Evolutionary conservation across 1,140 invertebrate genomes (phyloP).

Genomic region (Hyphantria cunea): DNA sequence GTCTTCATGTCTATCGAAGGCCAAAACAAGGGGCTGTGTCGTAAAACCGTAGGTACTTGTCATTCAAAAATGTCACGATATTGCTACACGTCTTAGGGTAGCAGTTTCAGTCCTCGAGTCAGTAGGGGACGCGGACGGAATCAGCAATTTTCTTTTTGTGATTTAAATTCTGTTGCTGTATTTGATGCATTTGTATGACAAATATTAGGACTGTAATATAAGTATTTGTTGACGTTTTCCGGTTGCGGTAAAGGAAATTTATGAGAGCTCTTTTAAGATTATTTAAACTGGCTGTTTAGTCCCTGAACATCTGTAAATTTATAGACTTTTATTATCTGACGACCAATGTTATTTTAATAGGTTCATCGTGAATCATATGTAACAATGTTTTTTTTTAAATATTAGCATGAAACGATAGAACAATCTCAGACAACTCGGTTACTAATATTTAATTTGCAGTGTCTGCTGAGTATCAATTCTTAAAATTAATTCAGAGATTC

Average conservation of each 20-base stretch:
- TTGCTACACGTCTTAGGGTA: constrained; percentile 32
- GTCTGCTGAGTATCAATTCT: too few species aligned
- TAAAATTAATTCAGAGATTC: too few species aligned
- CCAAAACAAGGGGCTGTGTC: constrained; percentile 22
- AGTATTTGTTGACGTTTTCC: not conserved
- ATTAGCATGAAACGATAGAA: too few species aligned
- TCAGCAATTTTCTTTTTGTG: constrained; percentile 52
- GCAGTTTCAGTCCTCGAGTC: constrained; percentile 36
- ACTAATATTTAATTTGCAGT: too few species aligned
- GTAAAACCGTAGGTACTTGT: constrained; percentile 54
- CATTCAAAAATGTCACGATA: constrained; percentile 50
- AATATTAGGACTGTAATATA: constrained; percentile 1
- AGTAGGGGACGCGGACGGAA: constrained; percentile 45
- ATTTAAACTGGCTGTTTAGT: too few species aligned
- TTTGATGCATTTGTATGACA: constrained; percentile 20
- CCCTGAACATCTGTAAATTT: not conserved
- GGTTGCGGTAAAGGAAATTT: not conserved
- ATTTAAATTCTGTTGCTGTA: constrained; percentile 33
- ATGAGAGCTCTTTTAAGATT: not conserved
- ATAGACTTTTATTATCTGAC: too few species aligned
- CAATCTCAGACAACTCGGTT: too few species aligned
- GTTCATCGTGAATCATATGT: too few species aligned
- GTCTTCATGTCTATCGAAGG: constrained; percentile 11
- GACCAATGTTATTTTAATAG: too few species aligned
- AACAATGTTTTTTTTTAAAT: too few species aligned